Percentiles rank a stretch among this genome's conserved stretches.
Conservation (phyloP, 1,140 invertebrate genomes). For the Fragariocoptes setiger region DNA sequence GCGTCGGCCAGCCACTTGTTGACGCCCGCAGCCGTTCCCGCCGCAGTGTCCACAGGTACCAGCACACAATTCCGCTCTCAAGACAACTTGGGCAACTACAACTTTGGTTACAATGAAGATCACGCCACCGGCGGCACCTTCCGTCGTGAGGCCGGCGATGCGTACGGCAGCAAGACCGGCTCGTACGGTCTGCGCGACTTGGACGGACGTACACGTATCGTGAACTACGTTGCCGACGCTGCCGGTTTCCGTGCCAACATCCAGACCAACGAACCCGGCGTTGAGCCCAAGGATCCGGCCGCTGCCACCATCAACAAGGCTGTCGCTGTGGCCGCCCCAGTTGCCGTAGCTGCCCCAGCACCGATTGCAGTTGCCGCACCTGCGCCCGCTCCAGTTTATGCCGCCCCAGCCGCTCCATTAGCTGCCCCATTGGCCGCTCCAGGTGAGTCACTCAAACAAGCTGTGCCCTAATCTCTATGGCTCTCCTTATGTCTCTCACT, state of each 20-base stretch:
- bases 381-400: background rate
- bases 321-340: constrained; percentile 6
- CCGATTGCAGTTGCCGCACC: constrained; percentile 4
- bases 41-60: constrained; percentile 9
- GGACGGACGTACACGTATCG: constrained; percentile 11
- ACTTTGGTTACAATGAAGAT: constrained; percentile 14
- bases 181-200: constrained; percentile 12
- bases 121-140: constrained; percentile 14
- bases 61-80: constrained; percentile 11
- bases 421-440: constrained; percentile 4
- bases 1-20: constrained; percentile 1
- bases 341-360: background rate
- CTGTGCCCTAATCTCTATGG: too few relatives aligned
- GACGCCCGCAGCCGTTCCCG: constrained; percentile 14
- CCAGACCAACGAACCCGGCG: constrained; percentile 10
- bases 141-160: constrained; percentile 11
- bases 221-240: constrained; percentile 15
- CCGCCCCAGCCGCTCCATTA: constrained; percentile 3
- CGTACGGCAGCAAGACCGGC: constrained; percentile 10
- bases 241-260: constrained; percentile 13
- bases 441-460: too few relatives aligned
- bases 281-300: constrained; percentile 11
- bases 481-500: too few relatives aligned
- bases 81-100: constrained; percentile 13
- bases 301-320: constrained; percentile 11